Conservation (phyloP, 1,140 invertebrate species). For the Apolygus lucorum region DNA sequence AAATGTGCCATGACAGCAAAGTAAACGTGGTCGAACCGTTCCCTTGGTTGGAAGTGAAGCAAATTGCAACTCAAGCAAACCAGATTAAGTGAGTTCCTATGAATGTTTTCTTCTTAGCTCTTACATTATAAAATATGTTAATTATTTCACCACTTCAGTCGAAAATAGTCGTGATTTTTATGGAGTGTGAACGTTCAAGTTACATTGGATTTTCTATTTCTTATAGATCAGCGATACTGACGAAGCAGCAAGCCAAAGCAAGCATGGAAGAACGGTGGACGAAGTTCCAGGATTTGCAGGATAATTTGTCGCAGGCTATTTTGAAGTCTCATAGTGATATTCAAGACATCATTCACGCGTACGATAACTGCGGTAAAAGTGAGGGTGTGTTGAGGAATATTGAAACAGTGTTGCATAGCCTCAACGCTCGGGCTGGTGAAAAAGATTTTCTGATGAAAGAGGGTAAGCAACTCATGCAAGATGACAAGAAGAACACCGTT, state of each 20-base stretch:
- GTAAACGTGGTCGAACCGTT: background rate
- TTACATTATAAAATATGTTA: no score
- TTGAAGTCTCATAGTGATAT: conserved; percentile 31
- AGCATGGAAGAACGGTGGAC: conserved; percentile 33
- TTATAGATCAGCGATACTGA: conserved; percentile 24
- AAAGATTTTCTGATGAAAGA: conserved; percentile 57
- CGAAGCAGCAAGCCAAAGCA: conserved; percentile 16
- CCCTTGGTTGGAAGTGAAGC: background rate
- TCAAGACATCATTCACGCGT: conserved; percentile 31
- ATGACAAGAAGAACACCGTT: conserved; percentile 67
- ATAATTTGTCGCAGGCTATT: conserved; percentile 34
- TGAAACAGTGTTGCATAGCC: conserved; percentile 42
- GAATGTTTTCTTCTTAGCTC: no score
- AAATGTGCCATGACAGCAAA: conserved; percentile 35
- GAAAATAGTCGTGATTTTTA: no score
- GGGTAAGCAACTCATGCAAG: conserved; percentile 64
- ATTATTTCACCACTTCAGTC: no score
- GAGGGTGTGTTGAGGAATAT: conserved; percentile 25
- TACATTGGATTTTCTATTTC: no score
- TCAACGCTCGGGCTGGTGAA: conserved; percentile 42
- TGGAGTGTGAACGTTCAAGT: no score
- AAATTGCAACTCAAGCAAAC: background rate
- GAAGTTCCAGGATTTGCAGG: conserved; percentile 36
- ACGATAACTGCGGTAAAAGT: conserved; percentile 40
- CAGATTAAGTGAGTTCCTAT: background rate